Conservation (phyloP, 2,113 vertebrate genomes). For the Zosterops lateralis region DNA sequence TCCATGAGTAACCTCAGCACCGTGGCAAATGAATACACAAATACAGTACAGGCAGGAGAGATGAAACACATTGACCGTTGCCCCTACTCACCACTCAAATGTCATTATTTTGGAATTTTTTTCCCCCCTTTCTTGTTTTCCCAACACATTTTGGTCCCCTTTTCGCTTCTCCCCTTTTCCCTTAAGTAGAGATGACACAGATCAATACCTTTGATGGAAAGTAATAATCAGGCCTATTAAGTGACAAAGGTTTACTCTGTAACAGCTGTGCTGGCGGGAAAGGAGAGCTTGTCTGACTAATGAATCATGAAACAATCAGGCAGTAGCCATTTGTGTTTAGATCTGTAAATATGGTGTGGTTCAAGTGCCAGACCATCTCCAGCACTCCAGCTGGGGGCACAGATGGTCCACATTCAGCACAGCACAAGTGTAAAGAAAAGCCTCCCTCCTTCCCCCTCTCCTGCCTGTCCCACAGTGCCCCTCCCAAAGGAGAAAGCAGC, state of each 20-base stretch:
- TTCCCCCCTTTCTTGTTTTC: constrained; percentile 21
- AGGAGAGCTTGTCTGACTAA: constrained; percentile 99
- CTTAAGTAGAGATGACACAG: constrained; percentile 91
- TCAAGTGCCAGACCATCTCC: constrained; percentile 99
- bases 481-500: constrained; percentile 79
- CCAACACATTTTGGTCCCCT: constrained; percentile 52
- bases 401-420: constrained; percentile 98
- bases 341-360: constrained; percentile 99
- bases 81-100: background rate
- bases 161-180: constrained; percentile 72
- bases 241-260: constrained; percentile 99
- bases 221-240: constrained; percentile 99
- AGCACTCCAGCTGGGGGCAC: constrained; percentile 99
- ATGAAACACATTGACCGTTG: constrained; percentile 1
- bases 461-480: constrained; percentile 81
- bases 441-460: constrained; percentile 44
- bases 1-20: constrained; percentile 17
- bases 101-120: background rate
- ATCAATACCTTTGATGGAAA: constrained; percentile 99
- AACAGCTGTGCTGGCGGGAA: constrained; percentile 99
- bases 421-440: constrained; percentile 82
- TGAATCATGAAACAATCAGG: constrained; percentile 99
- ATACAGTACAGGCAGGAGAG: constrained; percentile 24
- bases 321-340: constrained; percentile 99
- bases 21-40: background rate